phyloP scores from a whole-genome alignment of 2,888 invertebrate genomes.

The Acleris sparsana region DNA sequence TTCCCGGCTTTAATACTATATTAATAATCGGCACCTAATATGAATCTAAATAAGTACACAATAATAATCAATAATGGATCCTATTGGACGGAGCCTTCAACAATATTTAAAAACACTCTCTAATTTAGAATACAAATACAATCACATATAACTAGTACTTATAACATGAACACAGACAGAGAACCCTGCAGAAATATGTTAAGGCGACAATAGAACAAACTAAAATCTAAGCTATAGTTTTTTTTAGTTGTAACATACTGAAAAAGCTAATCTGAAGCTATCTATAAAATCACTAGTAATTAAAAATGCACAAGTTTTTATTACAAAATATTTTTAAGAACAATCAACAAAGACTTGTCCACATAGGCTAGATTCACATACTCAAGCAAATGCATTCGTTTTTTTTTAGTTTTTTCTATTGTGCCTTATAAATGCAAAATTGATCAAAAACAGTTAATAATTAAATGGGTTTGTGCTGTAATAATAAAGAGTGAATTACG shows the following conservation, averaged over 20 bases:
- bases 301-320: no score
- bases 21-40: no score
- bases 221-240: conserved; percentile 18
- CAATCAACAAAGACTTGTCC: no score
- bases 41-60: no score
- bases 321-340: no score
- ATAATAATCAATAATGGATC: no score
- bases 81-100: conserved; percentile 6
- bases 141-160: conserved; percentile 49
- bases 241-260: no score
- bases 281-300: no score
- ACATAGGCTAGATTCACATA: no score
- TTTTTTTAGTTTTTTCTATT: neutral
- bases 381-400: conserved; percentile 24
- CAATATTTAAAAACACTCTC: conserved; percentile 31
- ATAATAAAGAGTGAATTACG: conserved; percentile 16
- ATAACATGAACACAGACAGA: conserved; percentile 59
- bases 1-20: no score
- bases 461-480: conserved; percentile 12
- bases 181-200: conserved; percentile 61
- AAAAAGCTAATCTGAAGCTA: no score
- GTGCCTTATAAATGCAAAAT: conserved; percentile 19
- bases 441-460: conserved; percentile 10
- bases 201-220: conserved; percentile 39
- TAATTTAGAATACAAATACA: conserved; percentile 39